Evolutionary conservation across 2,113 vertebrate species (phyloP).

Genomic region (Oceanodroma tethys): DNA sequence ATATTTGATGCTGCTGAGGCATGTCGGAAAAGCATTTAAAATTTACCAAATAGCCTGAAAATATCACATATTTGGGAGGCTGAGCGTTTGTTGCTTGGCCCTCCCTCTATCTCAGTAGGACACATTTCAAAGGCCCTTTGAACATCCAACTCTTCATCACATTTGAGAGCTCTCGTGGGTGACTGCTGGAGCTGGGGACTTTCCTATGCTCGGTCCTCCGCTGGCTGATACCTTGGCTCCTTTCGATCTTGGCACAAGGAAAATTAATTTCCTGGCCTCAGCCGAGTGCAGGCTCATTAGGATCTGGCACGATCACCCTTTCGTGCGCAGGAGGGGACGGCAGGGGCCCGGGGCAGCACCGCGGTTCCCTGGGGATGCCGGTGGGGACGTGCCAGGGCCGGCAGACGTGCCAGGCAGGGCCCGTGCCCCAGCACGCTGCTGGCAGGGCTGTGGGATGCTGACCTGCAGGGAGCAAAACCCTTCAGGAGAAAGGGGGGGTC

Average conservation of each 20-base stretch:
- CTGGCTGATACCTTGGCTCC: background rate
- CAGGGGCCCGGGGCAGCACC: background rate
- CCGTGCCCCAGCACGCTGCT: fast-evolving
- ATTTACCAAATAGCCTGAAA: background rate
- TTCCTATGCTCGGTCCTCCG: background rate
- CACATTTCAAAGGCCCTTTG: background rate
- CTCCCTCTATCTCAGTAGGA: background rate
- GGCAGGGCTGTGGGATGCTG: background rate
- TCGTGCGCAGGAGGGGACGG: fast-evolving
- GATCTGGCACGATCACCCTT: background rate
- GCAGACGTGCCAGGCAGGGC: background rate
- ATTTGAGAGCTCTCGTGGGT: background rate
- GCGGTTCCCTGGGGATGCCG: background rate
- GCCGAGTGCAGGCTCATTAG: background rate
- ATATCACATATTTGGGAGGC: background rate
- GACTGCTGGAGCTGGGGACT: background rate
- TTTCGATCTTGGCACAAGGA: background rate
- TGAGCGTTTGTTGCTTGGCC: background rate
- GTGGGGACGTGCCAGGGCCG: fast-evolving
- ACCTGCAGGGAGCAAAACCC: background rate
- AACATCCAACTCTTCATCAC: background rate
- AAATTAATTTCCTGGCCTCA: background rate
- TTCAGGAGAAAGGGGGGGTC: no score
- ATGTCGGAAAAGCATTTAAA: background rate
- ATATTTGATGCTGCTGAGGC: background rate